Conservation (phyloP, 2,797 vertebrate species). For the Microctenopoma stevenorrisi region DNA sequence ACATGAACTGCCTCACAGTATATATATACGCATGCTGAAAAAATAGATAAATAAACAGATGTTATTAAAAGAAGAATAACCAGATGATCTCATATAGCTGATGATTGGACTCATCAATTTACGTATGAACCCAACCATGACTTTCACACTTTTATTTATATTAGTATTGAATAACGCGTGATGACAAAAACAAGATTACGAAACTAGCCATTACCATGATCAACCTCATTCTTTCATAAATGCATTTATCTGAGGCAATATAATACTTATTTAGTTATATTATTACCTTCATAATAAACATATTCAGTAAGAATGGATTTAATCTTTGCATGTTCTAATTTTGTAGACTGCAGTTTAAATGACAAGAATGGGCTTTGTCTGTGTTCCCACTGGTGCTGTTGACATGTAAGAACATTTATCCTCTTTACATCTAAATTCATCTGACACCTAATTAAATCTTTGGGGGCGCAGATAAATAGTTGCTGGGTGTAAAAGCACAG, state of each 20-base stretch:
- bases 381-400: no score
- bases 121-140: background rate
- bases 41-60: conserved; percentile 17
- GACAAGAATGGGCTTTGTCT: background rate
- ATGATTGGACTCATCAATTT: background rate
- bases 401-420: no score
- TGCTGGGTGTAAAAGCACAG: background rate
- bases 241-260: background rate
- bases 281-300: no score
- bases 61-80: background rate
- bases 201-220: background rate
- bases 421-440: no score
- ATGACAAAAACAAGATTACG: background rate
- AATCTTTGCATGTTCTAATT: background rate
- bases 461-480: background rate
- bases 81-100: background rate
- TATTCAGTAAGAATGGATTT: background rate
- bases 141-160: background rate
- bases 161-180: background rate
- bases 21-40: background rate
- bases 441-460: background rate
- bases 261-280: no score
- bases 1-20: conserved; percentile 1
- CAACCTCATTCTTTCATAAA: background rate
- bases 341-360: background rate